Conservation (phyloP, 1,140 invertebrate species). For the Aphaenogaster rudis region DNA sequence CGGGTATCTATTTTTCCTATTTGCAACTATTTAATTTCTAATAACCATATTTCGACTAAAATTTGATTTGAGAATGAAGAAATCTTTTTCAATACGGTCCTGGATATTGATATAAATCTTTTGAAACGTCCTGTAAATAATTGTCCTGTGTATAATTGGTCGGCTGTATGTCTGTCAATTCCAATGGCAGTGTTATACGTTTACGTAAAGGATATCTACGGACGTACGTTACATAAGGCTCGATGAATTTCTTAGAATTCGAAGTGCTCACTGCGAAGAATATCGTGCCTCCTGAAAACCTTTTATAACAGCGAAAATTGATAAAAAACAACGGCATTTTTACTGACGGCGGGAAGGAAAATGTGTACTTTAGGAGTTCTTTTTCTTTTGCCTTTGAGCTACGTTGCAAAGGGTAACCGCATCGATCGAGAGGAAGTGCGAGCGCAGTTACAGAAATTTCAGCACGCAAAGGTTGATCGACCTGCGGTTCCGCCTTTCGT, state of each 20-base stretch:
- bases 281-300: neutral
- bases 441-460: constrained; percentile 62
- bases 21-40: neutral
- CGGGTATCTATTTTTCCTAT: neutral
- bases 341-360: constrained; percentile 19
- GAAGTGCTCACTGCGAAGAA: neutral
- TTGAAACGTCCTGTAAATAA: constrained; percentile 22
- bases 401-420: constrained; percentile 48
- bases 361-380: constrained; percentile 38
- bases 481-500: constrained; percentile 50
- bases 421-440: constrained; percentile 64
- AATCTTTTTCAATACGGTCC: neutral
- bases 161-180: neutral
- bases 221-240: constrained; percentile 12
- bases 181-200: neutral
- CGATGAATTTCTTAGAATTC: constrained; percentile 16
- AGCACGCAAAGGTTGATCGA: constrained; percentile 69
- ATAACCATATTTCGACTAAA: neutral
- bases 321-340: constrained; percentile 48
- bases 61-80: neutral
- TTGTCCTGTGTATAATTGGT: neutral
- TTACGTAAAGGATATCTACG: constrained; percentile 38
- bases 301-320: constrained; percentile 33
- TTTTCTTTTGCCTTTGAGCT: constrained; percentile 42
- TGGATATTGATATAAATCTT: neutral